Base-by-base conservation (phyloP, 2,888 invertebrate genomes). In the Heteropelma amictum region DNA sequence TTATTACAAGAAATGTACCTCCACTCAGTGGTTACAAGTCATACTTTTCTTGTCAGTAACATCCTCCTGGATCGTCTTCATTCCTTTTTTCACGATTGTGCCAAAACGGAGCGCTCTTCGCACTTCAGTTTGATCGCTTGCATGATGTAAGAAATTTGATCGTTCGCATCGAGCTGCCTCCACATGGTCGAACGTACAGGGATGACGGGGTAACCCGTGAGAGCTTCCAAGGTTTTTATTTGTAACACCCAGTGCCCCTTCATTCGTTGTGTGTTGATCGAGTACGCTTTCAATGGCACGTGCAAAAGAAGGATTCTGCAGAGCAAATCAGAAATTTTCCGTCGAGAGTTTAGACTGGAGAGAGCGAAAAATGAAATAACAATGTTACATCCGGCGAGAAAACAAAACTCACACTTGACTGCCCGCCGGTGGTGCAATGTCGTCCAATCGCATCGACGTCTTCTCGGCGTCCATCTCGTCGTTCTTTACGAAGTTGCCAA, bases 91-190 rank as follows among this genome's bases (percentile, higher is more conserved):
- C 61, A 77, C 28, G 30, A 69, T 40, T 61, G 71, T 0, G 64
- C 58, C 23, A 61, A 56, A 3, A 72, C 49, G 17, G 75, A 76
- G 33, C 71, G 12, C 26, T 90, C 84, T 89, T 89, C 76, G 88
- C 90, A 77, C 90, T 90, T 89, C 87, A 90, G 60, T 89, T 91
- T 86, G 87, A 94, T 89, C 85, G 91, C 91, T 42, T 92, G 90
- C 90, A 93, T 91, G 33, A 95, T 86, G 83, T 92, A 94, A 0
- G 93, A 92, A 74, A 93, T 91, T 80, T 91, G 92, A 86, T 94
- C 93, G 80, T 91, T 90, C 42, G 91, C 89, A 0, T 91, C 89
- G 4, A 93, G 86, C 1, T 84, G 83, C 4, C 88, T 80, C 93
- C 93, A 94, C 67, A 89, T 88, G 40, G 82, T 84, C 10, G 89